Conservation (phyloP, 1,140 invertebrate species). For the Drosophila arawakana region DNA sequence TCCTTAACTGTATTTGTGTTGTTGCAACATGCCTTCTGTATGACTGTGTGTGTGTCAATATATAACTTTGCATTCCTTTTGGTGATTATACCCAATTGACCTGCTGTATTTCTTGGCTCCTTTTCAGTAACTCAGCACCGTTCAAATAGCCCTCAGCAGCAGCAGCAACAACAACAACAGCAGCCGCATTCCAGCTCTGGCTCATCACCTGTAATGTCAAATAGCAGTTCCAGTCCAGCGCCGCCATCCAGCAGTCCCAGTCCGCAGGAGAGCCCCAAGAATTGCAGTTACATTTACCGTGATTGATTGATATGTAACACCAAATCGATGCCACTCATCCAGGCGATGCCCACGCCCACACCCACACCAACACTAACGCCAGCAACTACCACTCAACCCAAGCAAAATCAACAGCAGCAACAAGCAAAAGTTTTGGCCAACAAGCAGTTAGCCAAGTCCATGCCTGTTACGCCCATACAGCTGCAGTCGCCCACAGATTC, state of each 20-base stretch:
- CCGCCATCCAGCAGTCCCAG: constrained; percentile 84
- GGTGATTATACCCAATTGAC: constrained; percentile 18
- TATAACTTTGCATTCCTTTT: constrained; percentile 11
- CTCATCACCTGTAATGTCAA: constrained; percentile 84
- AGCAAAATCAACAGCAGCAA: constrained; percentile 14
- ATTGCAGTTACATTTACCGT: constrained; percentile 85
- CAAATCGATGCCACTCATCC: constrained; percentile 84
- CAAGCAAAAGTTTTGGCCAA: constrained; percentile 28
- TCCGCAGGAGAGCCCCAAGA: constrained; percentile 85
- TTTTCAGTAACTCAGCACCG: constrained; percentile 84
- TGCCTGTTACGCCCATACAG: constrained; percentile 80
- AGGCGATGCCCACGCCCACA: constrained; percentile 57
- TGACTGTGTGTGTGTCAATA: constrained; percentile 42
- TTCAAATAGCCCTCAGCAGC: constrained; percentile 84
- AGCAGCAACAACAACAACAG: constrained; percentile 49
- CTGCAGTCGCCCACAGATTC: constrained; percentile 71
- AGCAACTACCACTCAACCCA: constrained; percentile 26
- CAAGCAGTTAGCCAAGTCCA: constrained; percentile 70
- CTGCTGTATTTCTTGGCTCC: constrained; percentile 22
- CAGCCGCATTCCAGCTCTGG: constrained; percentile 82
- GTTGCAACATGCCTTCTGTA: constrained; percentile 62
- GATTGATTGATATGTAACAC: constrained; percentile 85
- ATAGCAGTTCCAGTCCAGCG: constrained; percentile 84
- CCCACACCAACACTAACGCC: constrained; percentile 21
- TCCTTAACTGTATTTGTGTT: constrained; percentile 32